These are phyloP conservation scores for Euspilapteryx auroguttella DNA, from an alignment of 2,888 invertebrate species.

Conservation along the genomic window DNA sequence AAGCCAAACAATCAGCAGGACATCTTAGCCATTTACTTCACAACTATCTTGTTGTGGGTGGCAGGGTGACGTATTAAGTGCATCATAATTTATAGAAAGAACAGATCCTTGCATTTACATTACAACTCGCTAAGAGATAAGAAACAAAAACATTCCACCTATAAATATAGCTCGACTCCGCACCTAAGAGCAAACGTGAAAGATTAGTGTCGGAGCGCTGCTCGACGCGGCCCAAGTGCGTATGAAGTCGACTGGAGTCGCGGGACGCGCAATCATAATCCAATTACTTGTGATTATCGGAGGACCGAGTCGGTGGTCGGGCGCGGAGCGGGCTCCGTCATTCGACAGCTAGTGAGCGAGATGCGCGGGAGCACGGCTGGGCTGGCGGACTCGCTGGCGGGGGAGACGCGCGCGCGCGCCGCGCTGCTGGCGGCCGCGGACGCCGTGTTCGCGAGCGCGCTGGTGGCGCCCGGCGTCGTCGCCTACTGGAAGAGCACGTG, in stretches of 20 bases:
- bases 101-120: too few species aligned
- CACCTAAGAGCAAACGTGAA: too few species aligned
- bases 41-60: too few species aligned
- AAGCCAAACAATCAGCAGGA: too few species aligned
- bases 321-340: slow-evolving; percentile 15
- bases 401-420: slow-evolving; percentile 46
- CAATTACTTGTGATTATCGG: slow-evolving; percentile 37
- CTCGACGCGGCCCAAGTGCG: background rate
- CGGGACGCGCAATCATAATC: slow-evolving; percentile 43
- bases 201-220: too few species aligned
- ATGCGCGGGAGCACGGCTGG: slow-evolving; percentile 73
- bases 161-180: too few species aligned
- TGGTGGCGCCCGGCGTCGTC: slow-evolving; percentile 81
- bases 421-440: slow-evolving; percentile 70
- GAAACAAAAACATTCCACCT: too few species aligned
- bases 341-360: slow-evolving; percentile 27
- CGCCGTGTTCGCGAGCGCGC: slow-evolving; percentile 67
- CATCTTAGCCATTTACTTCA: too few species aligned
- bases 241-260: slow-evolving; percentile 18
- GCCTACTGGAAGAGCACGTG: slow-evolving; percentile 88
- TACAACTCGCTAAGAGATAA: too few species aligned
- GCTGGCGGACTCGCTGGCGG: slow-evolving; percentile 63
- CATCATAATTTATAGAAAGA: too few species aligned
- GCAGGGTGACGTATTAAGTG: too few species aligned
- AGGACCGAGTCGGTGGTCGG: slow-evolving; percentile 25